Conservation (phyloP, 2,113 vertebrate genomes). For the Entomyzon cyanotis region DNA sequence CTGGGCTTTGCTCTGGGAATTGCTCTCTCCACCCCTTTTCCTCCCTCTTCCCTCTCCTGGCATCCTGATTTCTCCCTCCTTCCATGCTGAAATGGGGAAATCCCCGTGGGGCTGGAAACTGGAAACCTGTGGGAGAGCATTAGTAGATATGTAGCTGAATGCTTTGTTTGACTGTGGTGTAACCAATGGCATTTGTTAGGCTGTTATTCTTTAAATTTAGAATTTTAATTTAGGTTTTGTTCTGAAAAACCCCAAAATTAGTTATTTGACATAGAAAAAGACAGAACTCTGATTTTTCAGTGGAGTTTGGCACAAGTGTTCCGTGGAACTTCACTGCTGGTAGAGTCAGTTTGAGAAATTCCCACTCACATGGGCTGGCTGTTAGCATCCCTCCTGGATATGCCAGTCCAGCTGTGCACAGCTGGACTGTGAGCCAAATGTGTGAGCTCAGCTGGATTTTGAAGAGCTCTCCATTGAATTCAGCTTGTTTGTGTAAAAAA, state of each 20-base stretch:
- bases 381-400: not conserved
- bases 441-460: not conserved
- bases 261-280: not conserved
- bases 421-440: not conserved
- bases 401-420: not conserved
- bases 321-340: not conserved
- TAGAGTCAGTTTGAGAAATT: not conserved
- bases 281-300: not conserved
- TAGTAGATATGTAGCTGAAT: accelerated
- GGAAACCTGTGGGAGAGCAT: not conserved
- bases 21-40: not conserved
- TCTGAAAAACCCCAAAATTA: not conserved
- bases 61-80: not conserved
- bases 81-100: not conserved
- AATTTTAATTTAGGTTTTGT: not conserved
- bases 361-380: not conserved
- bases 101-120: no score
- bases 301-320: not conserved
- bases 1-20: not conserved
- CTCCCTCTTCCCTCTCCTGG: not conserved
- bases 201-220: not conserved
- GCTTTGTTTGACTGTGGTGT: not conserved
- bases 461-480: not conserved
- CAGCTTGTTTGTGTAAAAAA: not conserved
- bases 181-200: not conserved